phyloP scores from a whole-genome alignment of 2,113 vertebrate genomes.

The Brachypodius melanocephalos region DNA sequence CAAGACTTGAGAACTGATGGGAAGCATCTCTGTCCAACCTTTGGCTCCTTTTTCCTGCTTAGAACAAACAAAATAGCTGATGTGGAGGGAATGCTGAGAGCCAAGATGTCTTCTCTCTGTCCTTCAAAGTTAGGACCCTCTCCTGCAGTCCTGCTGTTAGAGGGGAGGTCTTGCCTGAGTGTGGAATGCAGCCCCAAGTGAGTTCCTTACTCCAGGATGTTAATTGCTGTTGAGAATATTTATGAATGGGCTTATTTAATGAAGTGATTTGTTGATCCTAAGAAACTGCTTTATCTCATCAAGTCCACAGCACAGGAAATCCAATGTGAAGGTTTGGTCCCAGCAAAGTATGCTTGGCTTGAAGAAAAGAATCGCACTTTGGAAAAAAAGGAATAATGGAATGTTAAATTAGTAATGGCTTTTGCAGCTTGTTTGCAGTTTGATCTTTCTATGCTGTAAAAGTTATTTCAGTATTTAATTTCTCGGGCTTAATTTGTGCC shows the following conservation, averaged over 20 bases:
- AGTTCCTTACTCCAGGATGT: background rate
- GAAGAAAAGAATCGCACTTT: conserved; percentile 32
- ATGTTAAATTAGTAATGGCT: conserved; percentile 47
- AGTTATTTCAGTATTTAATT: conserved; percentile 46
- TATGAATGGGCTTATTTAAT: background rate
- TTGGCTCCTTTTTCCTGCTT: background rate
- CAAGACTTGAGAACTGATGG: background rate
- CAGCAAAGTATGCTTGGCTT: conserved; percentile 38
- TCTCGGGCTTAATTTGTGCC: conserved; percentile 31
- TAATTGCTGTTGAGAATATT: conserved; percentile 40
- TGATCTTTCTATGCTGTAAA: conserved; percentile 35
- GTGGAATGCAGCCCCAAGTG: background rate
- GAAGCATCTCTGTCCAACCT: background rate
- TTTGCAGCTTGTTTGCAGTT: conserved; percentile 49
- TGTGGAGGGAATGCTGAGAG: background rate
- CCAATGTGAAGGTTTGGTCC: conserved; percentile 41
- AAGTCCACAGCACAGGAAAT: conserved; percentile 44
- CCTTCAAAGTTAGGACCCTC: background rate
- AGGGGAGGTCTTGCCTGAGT: background rate
- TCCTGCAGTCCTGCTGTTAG: background rate
- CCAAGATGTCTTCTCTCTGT: background rate
- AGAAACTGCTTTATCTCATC: conserved; percentile 55
- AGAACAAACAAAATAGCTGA: background rate
- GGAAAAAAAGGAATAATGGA: conserved; percentile 6
- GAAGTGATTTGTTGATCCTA: conserved; percentile 48